Evolutionary conservation across 1,140 invertebrate species (phyloP), one percentile per base, ranked within the genome.

Genomic region (Eubasilissa regina): DNA sequence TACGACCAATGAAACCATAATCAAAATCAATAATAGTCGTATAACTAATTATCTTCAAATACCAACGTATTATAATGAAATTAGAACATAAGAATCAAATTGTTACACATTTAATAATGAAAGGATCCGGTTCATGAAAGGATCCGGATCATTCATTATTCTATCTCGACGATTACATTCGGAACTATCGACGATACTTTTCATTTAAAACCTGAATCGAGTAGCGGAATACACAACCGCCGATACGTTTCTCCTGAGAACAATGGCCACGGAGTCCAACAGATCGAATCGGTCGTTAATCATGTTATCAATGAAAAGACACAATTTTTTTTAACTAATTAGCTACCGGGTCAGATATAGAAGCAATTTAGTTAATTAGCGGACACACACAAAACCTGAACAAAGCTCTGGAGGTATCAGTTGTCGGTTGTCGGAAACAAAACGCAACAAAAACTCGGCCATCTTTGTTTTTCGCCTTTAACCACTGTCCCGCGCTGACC

Each of bases 291-390:
- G 70, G 13, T 74, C 70, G 35, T 74, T 74, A 74, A 74, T 74
- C 53, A 74, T 21, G 6, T 55, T 55, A 56, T 56, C 70, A 74
- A 44, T 58, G 70, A 35, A 74, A 25, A 19, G 35, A 74, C 3
- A 43, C 53, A 17, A 19, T 21, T 44, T 74, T n/a, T 56, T 53
- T 56, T 56, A 12, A 53, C 48, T 56, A 74, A 74, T 74, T 56
- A 74, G 70, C 70, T 48, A 11, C 45, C 35, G 60, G 60, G 60
- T 64, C 19, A 25, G 66, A 51, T 70, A 70, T 51, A 70, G 66
- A 51, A 70, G 66, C 45, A 53, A 70, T 70, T 70, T 70, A 70
- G 66, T 70, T 70, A 70, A 70, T 70, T 70, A 48, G 66, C 66
- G 19, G 21, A 9, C 45, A 12, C 66, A 21, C 58, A 70, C 11